Base-by-base conservation (phyloP, 2,797 vertebrate genomes). In the Microhierax caerulescens region DNA sequence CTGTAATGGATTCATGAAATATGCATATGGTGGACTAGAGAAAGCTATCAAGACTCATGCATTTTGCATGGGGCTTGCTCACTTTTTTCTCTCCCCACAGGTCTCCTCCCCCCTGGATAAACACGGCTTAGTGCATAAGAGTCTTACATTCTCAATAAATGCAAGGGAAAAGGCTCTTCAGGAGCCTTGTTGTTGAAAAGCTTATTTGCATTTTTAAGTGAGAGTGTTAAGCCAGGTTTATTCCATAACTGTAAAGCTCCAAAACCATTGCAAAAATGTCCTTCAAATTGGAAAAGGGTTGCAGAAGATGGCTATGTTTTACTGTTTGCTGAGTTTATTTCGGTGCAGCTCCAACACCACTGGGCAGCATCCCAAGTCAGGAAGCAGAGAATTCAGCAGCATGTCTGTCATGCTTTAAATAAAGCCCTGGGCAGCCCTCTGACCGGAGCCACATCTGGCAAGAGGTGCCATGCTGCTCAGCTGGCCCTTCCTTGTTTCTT, bases 1-100 rank as follows among this genome's bases (percentile, higher is more conserved):
- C 68, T 93, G 59, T 95, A 92, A 95, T 86, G 74, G 90, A 54
- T 65, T 94, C 30, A 90, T 94, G 69, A 93, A 95, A 94, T 93
- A 93, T 91, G 90, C 60, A 88, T 85, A 41, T 74, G 48, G 60
- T 91, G 87, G 93, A 88, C 93, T 64, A 83, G 87, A 83, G 78
- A 83, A 93, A 96, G 86, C 91, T 70, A 94, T 93, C 87, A 95
- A 80, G 87, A 36, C 51, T 89, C 87, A 96, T 85, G 47, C 43
- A 93, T 97, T 94, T 95, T 96, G 59, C 56, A 95, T 96, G 60
- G 69, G 19, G 13, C 68, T 91, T 0, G 0, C 36, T 91, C 56
- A 64, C 57, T 75, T 88, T 70, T 84, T 93, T 75, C 37, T 87
- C 65, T 78, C 93, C 73, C 37, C 19, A 27, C 13, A 78, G 57